Conservation (phyloP, 2,113 vertebrate genomes). For the Pseudonaja textilis region DNA sequence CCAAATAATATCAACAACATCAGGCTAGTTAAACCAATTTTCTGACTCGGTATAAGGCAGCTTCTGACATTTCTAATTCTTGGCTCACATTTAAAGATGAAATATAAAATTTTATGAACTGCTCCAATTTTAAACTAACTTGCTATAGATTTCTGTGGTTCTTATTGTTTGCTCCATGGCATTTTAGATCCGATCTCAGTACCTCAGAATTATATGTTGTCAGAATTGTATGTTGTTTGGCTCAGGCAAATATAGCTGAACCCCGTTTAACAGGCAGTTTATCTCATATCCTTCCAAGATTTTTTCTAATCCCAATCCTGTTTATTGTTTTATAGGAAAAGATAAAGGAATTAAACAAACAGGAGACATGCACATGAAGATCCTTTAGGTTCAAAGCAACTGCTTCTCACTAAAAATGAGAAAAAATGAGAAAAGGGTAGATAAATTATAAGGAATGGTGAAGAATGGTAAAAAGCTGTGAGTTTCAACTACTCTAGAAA, state of each 20-base stretch:
- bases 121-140: neutral
- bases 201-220: neutral
- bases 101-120: neutral
- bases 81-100: neutral
- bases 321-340: neutral
- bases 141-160: neutral
- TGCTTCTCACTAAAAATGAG: neutral
- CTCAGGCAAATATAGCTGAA: neutral
- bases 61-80: neutral
- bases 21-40: neutral
- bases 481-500: neutral
- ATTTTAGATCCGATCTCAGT: neutral
- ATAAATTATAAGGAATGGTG: neutral
- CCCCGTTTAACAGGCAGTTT: neutral
- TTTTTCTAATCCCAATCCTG: neutral
- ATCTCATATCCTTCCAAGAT: neutral
- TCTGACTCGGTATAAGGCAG: neutral
- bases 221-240: neutral
- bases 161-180: neutral
- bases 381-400: neutral
- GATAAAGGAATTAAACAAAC: neutral
- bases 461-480: neutral
- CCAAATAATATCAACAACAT: neutral
- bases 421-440: neutral
- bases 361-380: neutral